Conservation (phyloP, 23 tunicate genomes). For the Ascidia mentula region DNA sequence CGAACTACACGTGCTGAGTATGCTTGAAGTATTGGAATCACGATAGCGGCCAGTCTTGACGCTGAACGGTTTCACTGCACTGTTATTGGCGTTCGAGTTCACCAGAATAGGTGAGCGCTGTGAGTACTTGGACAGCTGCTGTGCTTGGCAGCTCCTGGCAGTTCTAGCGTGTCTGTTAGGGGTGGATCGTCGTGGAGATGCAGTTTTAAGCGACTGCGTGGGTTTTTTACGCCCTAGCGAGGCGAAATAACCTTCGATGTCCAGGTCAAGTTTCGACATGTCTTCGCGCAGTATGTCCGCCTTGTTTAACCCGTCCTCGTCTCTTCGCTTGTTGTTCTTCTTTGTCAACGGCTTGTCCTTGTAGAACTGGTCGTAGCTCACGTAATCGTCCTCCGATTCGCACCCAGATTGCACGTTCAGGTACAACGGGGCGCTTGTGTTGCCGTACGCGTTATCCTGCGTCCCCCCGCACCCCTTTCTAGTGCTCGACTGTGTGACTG, state of each 20-base stretch:
- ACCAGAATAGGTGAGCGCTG: neutral
- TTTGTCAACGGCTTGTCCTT: neutral
- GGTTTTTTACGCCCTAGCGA: conserved; percentile 45
- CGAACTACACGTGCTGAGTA: neutral
- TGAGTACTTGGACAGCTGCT: neutral
- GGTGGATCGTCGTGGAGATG: neutral
- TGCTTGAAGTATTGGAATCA: neutral
- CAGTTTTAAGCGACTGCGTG: conserved; percentile 13
- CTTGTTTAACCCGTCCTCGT: conserved; percentile 9
- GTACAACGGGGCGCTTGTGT: neutral
- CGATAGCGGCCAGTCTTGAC: neutral
- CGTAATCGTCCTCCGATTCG: conserved; percentile 71
- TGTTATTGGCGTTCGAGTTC: conserved; percentile 30
- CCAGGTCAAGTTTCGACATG: conserved; percentile 47
- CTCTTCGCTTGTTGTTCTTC: neutral
- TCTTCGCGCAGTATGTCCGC: conserved; percentile 28
- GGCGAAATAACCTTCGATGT: conserved; percentile 58
- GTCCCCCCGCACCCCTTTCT: neutral
- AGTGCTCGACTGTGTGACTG: conserved; percentile 4
- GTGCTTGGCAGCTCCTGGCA: conserved; percentile 9
- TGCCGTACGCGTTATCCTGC: neutral
- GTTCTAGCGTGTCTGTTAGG: neutral
- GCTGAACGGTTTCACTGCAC: neutral
- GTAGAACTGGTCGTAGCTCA: conserved; percentile 50
- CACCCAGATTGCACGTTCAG: neutral